Evolutionary conservation across 2,797 vertebrate genomes (phyloP), one percentile per base, ranked within the genome.

Genomic region (Syngnathus acus): DNA sequence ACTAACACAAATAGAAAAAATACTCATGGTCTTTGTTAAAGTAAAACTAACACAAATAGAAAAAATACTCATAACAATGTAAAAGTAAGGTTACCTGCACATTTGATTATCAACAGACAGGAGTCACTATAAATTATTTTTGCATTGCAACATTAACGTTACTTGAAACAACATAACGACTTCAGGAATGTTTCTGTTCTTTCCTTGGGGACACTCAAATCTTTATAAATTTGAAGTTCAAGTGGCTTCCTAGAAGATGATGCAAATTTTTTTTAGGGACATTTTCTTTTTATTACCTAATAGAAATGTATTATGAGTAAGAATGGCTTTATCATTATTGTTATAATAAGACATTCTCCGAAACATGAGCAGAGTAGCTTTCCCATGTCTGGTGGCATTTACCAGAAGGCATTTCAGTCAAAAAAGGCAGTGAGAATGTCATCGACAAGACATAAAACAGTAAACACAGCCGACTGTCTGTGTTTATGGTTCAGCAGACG

Each of bases 401-500:
- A 21, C 55, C 55, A 58, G 55, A 58, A 58, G 32, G 26, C 9
- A 1, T 21, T 51, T 21, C 50, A 53, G 19, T 51, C n/a, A 21
- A 51, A 53, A 51, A 53, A 53, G n/a, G n/a, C n/a, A 53, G 50
- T 6, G 9, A 58, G 14, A 38, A 37, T 17, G 26, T 58, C 4
- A 8, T 51, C 50, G 21, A 21, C 50, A 51, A 54, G 9, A 62
- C 19, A 60, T 40, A 55, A 55, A 59, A 61, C 38, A 39, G 23
- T 32, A 19, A 43, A 67, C 42, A 66, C 17, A 9, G 71, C 39
- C n/a, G 70, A 40, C 39, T 1, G 0, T 47, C 55, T 45, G 21
- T 62, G 50, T 53, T 69, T 78, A 8, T 32, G 69, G 69, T 65
- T 72, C n/a, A 69, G 11, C 66, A 64, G 50, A 43, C 50, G 67